Evolutionary conservation across 1,140 invertebrate genomes (phyloP).

Genomic region (Zaprionus lachaisei): DNA sequence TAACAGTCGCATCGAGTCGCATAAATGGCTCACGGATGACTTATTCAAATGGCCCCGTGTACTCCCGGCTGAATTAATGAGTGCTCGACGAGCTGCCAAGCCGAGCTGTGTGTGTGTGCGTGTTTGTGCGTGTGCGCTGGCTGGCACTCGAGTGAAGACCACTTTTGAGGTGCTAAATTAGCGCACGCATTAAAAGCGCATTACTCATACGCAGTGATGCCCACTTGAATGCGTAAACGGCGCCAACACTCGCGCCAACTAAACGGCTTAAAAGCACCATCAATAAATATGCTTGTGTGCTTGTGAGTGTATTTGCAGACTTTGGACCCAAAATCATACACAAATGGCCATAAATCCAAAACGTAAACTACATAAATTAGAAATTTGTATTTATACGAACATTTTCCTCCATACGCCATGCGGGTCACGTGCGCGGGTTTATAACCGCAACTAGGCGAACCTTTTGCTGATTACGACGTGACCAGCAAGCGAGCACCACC

Average conservation of each 20-base stretch:
- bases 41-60: slow-evolving; percentile 25
- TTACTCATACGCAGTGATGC: slow-evolving; percentile 58
- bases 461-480: slow-evolving; percentile 81
- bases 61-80: slow-evolving; percentile 19
- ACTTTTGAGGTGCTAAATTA: slow-evolving; percentile 67
- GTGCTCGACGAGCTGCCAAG: slow-evolving; percentile 29
- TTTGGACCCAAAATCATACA: slow-evolving; percentile 58
- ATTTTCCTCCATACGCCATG: slow-evolving; percentile 54
- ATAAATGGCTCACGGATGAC: slow-evolving; percentile 34
- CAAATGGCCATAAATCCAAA: slow-evolving; percentile 72
- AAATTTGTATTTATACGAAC: slow-evolving; percentile 66
- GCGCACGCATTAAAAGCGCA: slow-evolving; percentile 66
- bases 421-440: slow-evolving; percentile 67
- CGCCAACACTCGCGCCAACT: neutral
- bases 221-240: slow-evolving; percentile 34
- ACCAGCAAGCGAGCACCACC: slow-evolving; percentile 48
- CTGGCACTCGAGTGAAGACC: slow-evolving; percentile 61
- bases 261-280: slow-evolving; percentile 55
- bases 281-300: slow-evolving; percentile 44
- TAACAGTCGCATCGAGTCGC: slow-evolving; percentile 18
- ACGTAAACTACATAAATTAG: slow-evolving; percentile 80
- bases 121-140: neutral
- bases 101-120: neutral
- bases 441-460: slow-evolving; percentile 78
- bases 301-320: slow-evolving; percentile 23